Evolutionary conservation across 2,797 vertebrate species (phyloP), one percentile per base, ranked within the genome.

Genomic region (Pempheris klunzingeri): DNA sequence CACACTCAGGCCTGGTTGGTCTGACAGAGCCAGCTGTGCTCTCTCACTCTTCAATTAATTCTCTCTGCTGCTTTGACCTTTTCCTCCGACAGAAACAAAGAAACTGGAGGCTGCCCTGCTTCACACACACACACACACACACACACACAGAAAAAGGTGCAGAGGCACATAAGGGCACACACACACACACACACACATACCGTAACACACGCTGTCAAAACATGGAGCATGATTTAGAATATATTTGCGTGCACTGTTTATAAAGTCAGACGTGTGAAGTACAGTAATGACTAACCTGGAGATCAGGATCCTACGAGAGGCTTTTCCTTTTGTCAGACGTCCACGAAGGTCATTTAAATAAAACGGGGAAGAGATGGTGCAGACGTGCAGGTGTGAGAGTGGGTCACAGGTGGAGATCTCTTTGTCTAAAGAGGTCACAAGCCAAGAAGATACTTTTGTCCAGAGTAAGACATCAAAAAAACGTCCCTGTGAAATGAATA

Each of bases 61-160:
- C 91, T 90, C 89, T 89, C 88, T 88, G 92, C 91, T 89, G 82
- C 90, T 88, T 89, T 94, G 94, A 94, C 93, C 93, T 94, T 93
- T 91, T 90, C 86, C 88, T 84, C 72, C 53, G 47, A 86, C 77
- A 78, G 87, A 90, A 89, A 93, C 91, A 93, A 86, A 90, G 88
- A 90, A 90, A 87, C 78, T 84, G 58, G 66, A 78, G 61, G 66
- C 85, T 71, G 67, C 80, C 53, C 70, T 41, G 22, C 36, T 44
- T 26, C 62, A 26, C 46, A 26, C 66, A 26, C 76, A 24, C 58
- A 53, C 70, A 58, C 72, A 58, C 67, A 46, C 54, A 43, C 66
- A 49, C 73, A 38, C 53, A 79, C 61, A 72, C 3, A 13, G 7
- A 24, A 22, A 68, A 30, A 65, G 22, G 9, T 49, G 22, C 10